These are phyloP conservation scores for Tangara arthus DNA, from an alignment of 2,797 vertebrate genomes.

Conservation along the genomic window DNA sequence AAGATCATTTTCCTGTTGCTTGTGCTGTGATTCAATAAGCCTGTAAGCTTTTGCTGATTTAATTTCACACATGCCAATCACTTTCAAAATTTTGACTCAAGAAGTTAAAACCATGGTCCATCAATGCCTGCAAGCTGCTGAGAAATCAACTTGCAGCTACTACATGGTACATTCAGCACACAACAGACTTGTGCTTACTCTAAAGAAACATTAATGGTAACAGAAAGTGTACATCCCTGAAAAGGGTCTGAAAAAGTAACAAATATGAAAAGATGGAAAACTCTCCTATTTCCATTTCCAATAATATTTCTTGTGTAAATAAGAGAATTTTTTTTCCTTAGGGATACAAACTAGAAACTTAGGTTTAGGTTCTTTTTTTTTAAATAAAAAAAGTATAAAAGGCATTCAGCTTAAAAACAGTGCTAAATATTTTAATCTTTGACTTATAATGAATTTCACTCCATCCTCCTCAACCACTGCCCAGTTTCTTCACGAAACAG, in stretches of 20 bases:
- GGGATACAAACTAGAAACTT: not conserved
- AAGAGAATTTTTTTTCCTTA: not conserved
- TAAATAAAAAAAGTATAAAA: not conserved
- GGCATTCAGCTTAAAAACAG: not conserved
- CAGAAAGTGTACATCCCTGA: not conserved
- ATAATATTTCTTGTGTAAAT: not conserved
- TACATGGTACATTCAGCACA: not conserved
- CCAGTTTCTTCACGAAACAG: not conserved
- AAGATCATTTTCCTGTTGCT: constrained; percentile 9
- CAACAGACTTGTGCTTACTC: not conserved
- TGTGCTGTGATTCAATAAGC: constrained; percentile 15
- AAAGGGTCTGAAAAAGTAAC: not conserved
- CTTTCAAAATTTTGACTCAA: constrained; percentile 1
- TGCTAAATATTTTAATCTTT: not conserved
- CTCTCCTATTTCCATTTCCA: not conserved
- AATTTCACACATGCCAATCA: constrained; percentile 58
- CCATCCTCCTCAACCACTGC: not conserved
- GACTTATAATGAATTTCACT: not conserved
- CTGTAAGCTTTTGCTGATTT: constrained; percentile 40
- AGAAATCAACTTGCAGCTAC: not conserved
- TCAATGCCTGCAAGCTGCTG: not conserved
- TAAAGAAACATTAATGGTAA: not conserved
- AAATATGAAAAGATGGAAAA: not conserved
- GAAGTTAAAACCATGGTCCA: not conserved
- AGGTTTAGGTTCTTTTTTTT: not conserved